Percentiles rank a stretch among this genome's conserved stretches.
Evolutionary conservation across 2,888 invertebrate species (phyloP).

Genomic region (Punctoribates punctum): DNA sequence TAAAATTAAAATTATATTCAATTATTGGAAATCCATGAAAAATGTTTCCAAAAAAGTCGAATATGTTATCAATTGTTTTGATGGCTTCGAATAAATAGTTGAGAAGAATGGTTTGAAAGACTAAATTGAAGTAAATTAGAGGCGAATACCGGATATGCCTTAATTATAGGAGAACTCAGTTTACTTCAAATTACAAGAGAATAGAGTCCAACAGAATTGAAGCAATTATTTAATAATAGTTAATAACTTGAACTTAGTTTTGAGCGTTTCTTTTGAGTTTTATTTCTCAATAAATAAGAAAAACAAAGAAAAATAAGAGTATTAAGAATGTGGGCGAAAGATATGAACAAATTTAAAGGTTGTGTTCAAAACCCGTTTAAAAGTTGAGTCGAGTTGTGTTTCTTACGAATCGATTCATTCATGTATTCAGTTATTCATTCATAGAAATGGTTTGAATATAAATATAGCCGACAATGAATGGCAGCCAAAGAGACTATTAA

Average conservation of each 20-base stretch:
- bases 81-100: background rate
- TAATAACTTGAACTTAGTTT: no score
- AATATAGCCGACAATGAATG: background rate
- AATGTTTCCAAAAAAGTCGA: no score
- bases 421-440: conserved; percentile 23
- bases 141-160: conserved; percentile 17
- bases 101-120: background rate
- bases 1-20: no score
- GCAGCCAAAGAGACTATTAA: background rate
- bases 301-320: background rate
- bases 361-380: conserved; percentile 30
- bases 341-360: conserved; percentile 20
- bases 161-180: background rate
- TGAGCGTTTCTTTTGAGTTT: no score
- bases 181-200: conserved; percentile 11
- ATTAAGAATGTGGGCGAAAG: background rate
- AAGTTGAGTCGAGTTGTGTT: background rate
- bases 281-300: background rate
- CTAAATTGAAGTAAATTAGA: conserved; percentile 21
- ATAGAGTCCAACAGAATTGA: background rate
- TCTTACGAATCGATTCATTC: conserved; percentile 26
- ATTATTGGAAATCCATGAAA: no score
- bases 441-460: conserved; percentile 25
- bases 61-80: background rate
- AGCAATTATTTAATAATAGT: background rate